A percentile compares a stretch with the other conserved stretches of the same genome.
Evolutionary conservation across 1,140 invertebrate genomes (phyloP).

Genomic region (Cyphomyrmex costatus): DNA sequence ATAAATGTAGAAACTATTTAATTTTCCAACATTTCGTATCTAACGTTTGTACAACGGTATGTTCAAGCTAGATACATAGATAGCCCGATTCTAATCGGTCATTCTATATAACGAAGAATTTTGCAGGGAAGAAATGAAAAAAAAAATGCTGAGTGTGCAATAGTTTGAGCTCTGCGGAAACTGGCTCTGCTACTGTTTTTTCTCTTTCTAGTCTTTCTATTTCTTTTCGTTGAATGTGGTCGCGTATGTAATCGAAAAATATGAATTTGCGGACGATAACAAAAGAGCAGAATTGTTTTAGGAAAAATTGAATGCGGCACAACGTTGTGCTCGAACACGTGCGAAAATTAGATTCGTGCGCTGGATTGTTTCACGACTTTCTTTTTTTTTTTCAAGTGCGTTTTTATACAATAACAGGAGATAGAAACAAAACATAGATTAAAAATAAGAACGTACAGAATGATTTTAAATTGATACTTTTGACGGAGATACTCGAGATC

Average conservation of each 20-base stretch:
- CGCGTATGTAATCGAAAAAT: slow-evolving; percentile 41
- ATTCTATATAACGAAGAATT: neutral
- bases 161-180: slow-evolving; percentile 22
- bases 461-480: slow-evolving; percentile 18
- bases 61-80: neutral
- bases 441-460: neutral
- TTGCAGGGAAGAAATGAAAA: neutral
- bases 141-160: slow-evolving; percentile 10
- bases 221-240: slow-evolving; percentile 21
- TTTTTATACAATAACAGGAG: slow-evolving; percentile 16
- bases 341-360: slow-evolving; percentile 47
- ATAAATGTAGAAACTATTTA: neutral
- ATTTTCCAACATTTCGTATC: neutral
- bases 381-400: slow-evolving; percentile 5
- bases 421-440: neutral
- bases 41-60: neutral
- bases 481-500: neutral
- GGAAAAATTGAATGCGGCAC: slow-evolving; percentile 36
- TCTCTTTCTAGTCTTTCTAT: slow-evolving; percentile 3
- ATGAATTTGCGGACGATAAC: slow-evolving; percentile 39
- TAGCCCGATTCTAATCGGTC: neutral
- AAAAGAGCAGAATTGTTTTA: slow-evolving; percentile 34
- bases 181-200: neutral
- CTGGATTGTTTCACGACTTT: slow-evolving; percentile 15
- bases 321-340: slow-evolving; percentile 35